Conservation (phyloP, 2,888 invertebrate genomes). For the Dryadula phaetusa region DNA sequence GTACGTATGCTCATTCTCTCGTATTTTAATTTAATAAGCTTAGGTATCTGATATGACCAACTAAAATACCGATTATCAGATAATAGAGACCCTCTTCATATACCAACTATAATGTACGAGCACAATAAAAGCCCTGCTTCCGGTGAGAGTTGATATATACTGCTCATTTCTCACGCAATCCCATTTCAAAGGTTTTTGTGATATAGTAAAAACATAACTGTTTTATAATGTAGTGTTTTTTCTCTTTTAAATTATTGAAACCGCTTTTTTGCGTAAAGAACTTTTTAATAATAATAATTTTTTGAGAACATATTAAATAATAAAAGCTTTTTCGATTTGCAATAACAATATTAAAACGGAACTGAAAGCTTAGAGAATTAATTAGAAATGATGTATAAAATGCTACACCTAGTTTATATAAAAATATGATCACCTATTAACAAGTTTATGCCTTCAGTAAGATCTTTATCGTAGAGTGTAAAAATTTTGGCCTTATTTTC, state of each 20-base stretch:
- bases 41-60: no score
- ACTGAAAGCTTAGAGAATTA: no score
- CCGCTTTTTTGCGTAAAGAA: background rate
- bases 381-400: background rate
- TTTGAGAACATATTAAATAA: no score
- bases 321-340: no score
- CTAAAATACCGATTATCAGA: background rate
- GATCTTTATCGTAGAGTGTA: conserved; percentile 89
- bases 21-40: background rate
- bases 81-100: background rate
- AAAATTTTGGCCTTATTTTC: conserved; percentile 87
- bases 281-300: no score
- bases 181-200: conserved; percentile 21
- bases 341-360: no score
- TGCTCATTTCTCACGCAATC: conserved; percentile 37
- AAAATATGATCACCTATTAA: conserved; percentile 84
- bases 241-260: background rate
- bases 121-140: conserved; percentile 25
- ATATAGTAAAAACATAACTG: background rate
- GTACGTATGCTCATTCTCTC: background rate
- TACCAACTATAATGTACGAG: conserved; percentile 14
- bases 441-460: conserved; percentile 89
- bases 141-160: conserved; percentile 29
- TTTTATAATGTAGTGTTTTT: background rate
- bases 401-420: background rate